phyloP scores from a whole-genome alignment of 1,140 invertebrate species.

The Meloidogyne chitwoodi region DNA sequence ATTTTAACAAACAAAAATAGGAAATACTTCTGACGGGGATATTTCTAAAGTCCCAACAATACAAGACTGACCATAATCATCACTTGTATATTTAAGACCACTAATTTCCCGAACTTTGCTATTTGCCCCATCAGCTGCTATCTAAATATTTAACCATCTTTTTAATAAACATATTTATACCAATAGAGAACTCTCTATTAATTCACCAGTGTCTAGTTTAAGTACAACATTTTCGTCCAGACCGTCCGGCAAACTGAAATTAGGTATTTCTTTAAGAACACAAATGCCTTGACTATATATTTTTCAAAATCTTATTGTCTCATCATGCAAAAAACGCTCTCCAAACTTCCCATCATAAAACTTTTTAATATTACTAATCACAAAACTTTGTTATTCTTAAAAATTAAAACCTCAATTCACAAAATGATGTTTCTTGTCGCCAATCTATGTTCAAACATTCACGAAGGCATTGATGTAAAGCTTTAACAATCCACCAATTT shows the following conservation, averaged over 20 bases:
- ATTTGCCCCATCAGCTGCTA: conserved; percentile 87
- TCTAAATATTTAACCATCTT: conserved; percentile 60
- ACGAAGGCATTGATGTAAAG: conserved; percentile 35
- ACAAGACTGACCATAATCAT: conserved; percentile 82
- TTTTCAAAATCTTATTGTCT: no score
- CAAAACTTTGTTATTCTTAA: no score
- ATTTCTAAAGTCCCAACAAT: conserved; percentile 82
- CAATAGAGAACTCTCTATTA: conserved; percentile 62
- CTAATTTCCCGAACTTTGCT: conserved; percentile 78
- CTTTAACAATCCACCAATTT: conserved; percentile 33
- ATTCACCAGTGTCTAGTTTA: conserved; percentile 60
- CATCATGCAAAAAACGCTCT: no score
- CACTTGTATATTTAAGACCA: conserved; percentile 72
- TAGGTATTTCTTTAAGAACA: no score
- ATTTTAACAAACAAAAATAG: not conserved
- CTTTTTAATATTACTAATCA: no score
- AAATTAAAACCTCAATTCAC: conserved; percentile 38
- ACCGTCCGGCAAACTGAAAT: conserved; percentile 45
- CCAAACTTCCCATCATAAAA: no score
- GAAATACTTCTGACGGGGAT: conserved; percentile 49
- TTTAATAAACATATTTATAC: conserved; percentile 49
- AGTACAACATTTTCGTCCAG: conserved; percentile 58
- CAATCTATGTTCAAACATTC: conserved; percentile 37
- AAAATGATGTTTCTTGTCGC: conserved; percentile 28
- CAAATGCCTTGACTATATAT: no score